Base-by-base conservation (phyloP, 1,140 invertebrate genomes). In the Scaptomyza montana region DNA sequence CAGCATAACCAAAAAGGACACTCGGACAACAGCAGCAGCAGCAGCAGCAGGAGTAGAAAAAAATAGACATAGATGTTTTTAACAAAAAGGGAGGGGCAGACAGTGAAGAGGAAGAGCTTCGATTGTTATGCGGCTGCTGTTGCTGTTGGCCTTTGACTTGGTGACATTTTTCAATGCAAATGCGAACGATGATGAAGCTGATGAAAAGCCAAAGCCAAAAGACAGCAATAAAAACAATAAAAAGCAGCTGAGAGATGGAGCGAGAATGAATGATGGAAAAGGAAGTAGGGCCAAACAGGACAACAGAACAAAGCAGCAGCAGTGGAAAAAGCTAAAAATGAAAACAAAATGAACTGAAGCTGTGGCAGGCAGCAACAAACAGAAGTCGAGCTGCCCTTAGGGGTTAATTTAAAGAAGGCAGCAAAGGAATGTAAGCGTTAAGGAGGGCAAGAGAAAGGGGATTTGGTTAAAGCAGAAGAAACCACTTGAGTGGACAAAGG, bases 121-220 rank as follows among this genome's bases (percentile, higher is more conserved):
- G 69, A 72, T 72, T 72, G 69, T 72, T 55, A 66, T 41, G 68
- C 62, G 62, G 30, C 59, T 30, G 56, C 41, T 45, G 25, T n/a
- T 59, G 54, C 55, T 60, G 59, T 12, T 43, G 60, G 41, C 77
- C 81, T 80, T 85, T 86, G 79, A 82, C 80, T 84, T 77, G 82
- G 82, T 72, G 59, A 66, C 63, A 87, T 80, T 89, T 87, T 89
- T 89, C 84, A 87, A 89, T 87, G 79, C 82, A 84, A 87, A 86
- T 89, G 75, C 49, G 54, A 55, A 57, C 54, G 54, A 66, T 28
- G 63, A 65, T 59, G 68, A 71, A 60, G 55, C 61, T 85, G 81
- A 86, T 87, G 81, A 87, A 86, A 86, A 86, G 81, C 81, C 81
- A 86, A 87, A 86, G 71, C 63, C 46, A 74, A 56, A 60, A 63